Evolutionary conservation across 1,140 invertebrate genomes (phyloP).

Genomic region (Pogonognathellus flavescens): DNA sequence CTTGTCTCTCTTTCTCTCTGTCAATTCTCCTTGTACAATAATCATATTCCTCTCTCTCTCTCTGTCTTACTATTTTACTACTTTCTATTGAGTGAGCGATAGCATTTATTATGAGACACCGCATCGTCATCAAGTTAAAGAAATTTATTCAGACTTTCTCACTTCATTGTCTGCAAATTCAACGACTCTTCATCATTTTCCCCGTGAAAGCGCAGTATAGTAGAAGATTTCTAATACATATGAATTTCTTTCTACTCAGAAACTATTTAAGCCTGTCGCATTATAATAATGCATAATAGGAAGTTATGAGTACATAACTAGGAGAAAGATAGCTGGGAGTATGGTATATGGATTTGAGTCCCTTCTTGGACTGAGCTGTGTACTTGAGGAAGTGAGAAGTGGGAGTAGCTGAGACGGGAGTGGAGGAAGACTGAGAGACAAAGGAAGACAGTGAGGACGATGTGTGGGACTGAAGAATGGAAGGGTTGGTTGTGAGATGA

Average conservation of each 20-base stretch:
- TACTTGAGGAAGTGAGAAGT: no score
- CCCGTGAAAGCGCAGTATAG: not conserved
- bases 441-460: no score
- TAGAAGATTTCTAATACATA: no score
- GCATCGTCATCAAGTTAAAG: not conserved
- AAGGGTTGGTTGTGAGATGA: not conserved
- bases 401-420: not conserved
- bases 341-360: no score
- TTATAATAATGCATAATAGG: not conserved
- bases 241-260: not conserved
- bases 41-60: not conserved
- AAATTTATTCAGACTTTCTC: constrained; percentile 23
- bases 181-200: constrained; percentile 25
- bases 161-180: constrained; percentile 1
- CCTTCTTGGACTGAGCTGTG: no score
- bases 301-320: no score
- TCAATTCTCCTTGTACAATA: not conserved
- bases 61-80: not conserved
- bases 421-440: no score
- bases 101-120: no score
- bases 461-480: not conserved
- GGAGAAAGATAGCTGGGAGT: no score
- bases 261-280: not conserved
- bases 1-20: not conserved
- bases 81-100: not conserved